Conservation (phyloP, 2,888 invertebrate genomes). For the Tethea ocularis region DNA sequence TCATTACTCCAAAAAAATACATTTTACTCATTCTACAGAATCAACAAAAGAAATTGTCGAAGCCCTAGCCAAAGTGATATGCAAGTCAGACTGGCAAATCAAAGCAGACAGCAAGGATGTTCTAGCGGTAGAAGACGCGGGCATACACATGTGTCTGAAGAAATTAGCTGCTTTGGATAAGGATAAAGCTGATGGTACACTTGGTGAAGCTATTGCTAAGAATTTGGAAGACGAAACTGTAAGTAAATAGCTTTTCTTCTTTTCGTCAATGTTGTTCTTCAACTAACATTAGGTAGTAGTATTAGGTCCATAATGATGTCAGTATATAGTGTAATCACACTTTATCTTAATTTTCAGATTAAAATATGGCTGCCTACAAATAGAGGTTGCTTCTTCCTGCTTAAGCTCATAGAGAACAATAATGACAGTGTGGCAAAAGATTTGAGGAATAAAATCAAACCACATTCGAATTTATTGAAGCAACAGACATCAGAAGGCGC, state of each 20-base stretch:
- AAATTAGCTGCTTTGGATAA: constrained; percentile 88
- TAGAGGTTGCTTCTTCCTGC: constrained; percentile 89
- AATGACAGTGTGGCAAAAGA: constrained; percentile 62
- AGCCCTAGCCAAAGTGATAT: constrained; percentile 63
- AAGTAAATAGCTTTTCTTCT: no score
- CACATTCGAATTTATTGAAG: constrained; percentile 72
- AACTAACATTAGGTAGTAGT: no score
- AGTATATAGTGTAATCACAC: no score
- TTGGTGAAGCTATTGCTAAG: constrained; percentile 83
- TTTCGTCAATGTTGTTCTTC: no score
- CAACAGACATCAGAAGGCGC: constrained; percentile 84
- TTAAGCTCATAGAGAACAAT: constrained; percentile 87
- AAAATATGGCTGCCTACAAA: constrained; percentile 87
- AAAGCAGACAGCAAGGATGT: constrained; percentile 69
- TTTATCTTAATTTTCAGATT: constrained; percentile 68
- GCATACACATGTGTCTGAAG: constrained; percentile 90
- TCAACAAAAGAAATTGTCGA: constrained; percentile 62
- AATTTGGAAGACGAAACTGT: constrained; percentile 83
- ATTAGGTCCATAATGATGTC: no score
- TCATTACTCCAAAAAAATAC: no score
- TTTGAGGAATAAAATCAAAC: constrained; percentile 77
- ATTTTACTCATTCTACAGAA: no score
- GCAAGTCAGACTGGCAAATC: constrained; percentile 82
- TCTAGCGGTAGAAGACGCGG: constrained; percentile 88
- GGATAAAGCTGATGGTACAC: constrained; percentile 72